Conservation (phyloP, 2,888 invertebrate genomes). For the Andrena dorsata region DNA sequence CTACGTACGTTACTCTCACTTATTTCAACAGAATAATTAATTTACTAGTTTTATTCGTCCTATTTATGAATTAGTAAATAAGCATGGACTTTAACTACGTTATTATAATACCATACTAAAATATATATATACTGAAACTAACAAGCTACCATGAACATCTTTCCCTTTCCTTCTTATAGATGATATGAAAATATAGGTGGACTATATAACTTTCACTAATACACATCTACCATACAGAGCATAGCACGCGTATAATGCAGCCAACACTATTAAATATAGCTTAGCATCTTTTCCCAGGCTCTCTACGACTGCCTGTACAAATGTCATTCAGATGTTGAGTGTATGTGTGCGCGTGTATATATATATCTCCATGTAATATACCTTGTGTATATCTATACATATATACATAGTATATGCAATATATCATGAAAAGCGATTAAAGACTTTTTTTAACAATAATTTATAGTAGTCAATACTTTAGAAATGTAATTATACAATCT, state of each 20-base stretch:
- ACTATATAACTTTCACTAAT: conserved; percentile 61
- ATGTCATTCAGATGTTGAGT: conserved; percentile 57
- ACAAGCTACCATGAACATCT: conserved; percentile 44
- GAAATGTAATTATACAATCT: conserved; percentile 52
- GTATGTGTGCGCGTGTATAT: conserved; percentile 54
- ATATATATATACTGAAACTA: conserved; percentile 37
- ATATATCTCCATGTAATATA: conserved; percentile 59
- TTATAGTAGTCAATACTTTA: conserved; percentile 59
- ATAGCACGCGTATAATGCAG: conserved; percentile 73
- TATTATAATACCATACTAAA: conserved; percentile 45
- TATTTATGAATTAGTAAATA: conserved; percentile 51
- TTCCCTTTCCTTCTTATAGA: conserved; percentile 59
- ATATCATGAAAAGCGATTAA: conserved; percentile 53
- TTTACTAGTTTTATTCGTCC: conserved; percentile 28
- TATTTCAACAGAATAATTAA: conserved; percentile 29
- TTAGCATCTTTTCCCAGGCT: conserved; percentile 74
- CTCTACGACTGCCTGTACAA: conserved; percentile 71
- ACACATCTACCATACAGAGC: conserved; percentile 63
- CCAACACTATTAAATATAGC: conserved; percentile 77
- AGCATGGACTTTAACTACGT: conserved; percentile 44
- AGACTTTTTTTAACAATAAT: conserved; percentile 51
- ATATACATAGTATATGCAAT: conserved; percentile 66
- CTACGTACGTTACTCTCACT: conserved; percentile 25
- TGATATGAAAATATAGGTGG: conserved; percentile 61
- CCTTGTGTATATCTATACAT: conserved; percentile 59